Base-by-base conservation (phyloP, 2,888 invertebrate genomes). In the Aphelenchoides bicaudatus region DNA sequence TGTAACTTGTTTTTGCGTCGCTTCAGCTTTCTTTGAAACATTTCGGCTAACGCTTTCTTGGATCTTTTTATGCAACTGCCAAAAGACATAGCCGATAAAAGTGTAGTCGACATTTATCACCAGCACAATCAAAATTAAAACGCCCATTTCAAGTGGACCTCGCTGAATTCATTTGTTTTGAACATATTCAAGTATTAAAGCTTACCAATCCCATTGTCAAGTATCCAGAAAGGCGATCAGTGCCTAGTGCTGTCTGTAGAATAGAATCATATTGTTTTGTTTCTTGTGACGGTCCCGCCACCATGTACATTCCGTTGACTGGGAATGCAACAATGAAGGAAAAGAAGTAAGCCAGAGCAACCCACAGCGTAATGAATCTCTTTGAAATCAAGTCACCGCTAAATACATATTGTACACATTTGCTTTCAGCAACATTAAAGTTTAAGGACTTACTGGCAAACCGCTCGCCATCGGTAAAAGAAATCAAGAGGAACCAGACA, bases 141-240 rank as follows among this genome's bases (percentile, higher is more conserved):
- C 25, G 10, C 6, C 6, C 10, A 10, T 19, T 25, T 43, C 43
- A 10, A 43, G 25, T 8, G 43, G 43, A 19, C 21, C 43, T 43
- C 43, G 43, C 43, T 43, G 23, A 43, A 43, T 21, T n/a, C 16
- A 10, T 8, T n/a, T 19, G 23, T 43, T 10, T 43, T 43, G 23
- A 8, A 21, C 23, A 10, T 43, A 8, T 43, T 43, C 25, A 8
- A 21, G 25, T 8, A 10, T 6, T 43, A 19, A n/a, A 43, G 43
- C 23, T 43, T n/a, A 43, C 43, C 16, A 43, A 19, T 6, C 43
- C 43, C 43, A 43, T 43, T 10, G 43, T 19, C 43, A 43, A 43
- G 23, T 43, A 43, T 10, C 21, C 10, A 21, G 43, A 25, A 19
- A 43, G 10, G 8, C 25, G 21, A 6, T 21, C n/a, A 6, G 16